These are phyloP conservation scores for Steatornis caripensis DNA, from an alignment of 2,113 vertebrate species.

Conservation along the genomic window DNA sequence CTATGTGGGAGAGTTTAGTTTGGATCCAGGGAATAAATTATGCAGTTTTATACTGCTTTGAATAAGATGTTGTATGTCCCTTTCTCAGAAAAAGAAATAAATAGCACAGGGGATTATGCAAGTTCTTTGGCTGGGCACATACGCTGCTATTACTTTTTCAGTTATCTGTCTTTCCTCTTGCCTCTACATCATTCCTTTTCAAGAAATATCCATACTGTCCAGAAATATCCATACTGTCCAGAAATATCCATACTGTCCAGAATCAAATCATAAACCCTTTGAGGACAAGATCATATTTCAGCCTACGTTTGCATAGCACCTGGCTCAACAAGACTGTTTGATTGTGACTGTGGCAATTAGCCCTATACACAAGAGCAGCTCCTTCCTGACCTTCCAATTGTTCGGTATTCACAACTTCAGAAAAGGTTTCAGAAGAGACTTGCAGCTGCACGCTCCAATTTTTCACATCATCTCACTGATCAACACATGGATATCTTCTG, in stretches of 20 bases:
- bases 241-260: background rate
- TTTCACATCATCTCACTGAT: background rate
- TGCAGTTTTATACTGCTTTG: background rate
- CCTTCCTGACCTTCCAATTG: background rate
- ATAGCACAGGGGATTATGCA: background rate
- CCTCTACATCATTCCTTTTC: background rate
- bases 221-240: too few relatives aligned
- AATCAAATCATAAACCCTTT: background rate
- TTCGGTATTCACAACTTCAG: background rate
- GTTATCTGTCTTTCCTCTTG: background rate
- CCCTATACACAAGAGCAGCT: background rate
- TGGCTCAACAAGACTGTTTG: background rate
- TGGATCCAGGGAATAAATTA: background rate
- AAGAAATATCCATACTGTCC: background rate
- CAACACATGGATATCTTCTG: background rate
- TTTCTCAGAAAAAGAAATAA: background rate
- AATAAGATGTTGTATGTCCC: background rate
- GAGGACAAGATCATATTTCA: background rate
- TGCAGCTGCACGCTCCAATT: background rate
- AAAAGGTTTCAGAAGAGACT: background rate
- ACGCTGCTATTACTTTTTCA: background rate
- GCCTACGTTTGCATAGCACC: background rate
- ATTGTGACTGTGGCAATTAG: background rate
- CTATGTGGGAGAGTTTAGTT: background rate
- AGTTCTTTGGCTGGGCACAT: background rate